These are phyloP conservation scores for Pollenia amentaria DNA, from an alignment of 2,888 invertebrate species.

Conservation along the genomic window DNA sequence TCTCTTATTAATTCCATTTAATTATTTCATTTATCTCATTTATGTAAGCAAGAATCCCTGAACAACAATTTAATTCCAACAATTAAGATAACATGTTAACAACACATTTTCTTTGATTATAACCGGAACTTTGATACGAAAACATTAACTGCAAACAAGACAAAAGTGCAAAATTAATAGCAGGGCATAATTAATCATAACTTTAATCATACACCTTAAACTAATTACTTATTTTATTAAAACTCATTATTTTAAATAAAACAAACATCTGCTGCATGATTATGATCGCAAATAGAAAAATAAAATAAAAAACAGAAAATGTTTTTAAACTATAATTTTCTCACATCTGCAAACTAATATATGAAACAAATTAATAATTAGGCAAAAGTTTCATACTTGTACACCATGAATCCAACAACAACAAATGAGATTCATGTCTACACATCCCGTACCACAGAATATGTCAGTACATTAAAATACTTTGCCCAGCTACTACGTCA, in stretches of 20 bases:
- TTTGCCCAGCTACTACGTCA: constrained; percentile 20
- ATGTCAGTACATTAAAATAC: constrained; percentile 14
- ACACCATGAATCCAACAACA: constrained; percentile 26
- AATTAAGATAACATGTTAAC: constrained; percentile 26
- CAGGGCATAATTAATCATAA: background rate
- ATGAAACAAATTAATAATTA: constrained; percentile 64
- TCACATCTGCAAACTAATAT: constrained; percentile 46
- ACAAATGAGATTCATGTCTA: constrained; percentile 40
- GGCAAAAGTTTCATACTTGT: constrained; percentile 20
- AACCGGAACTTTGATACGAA: constrained; percentile 61
- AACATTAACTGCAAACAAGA: constrained; percentile 25
- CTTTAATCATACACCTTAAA: constrained; percentile 42
- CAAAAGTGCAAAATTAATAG: background rate
- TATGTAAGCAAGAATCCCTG: background rate
- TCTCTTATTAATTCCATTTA: no score
- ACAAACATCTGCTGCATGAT: constrained; percentile 33
- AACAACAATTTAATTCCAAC: background rate
- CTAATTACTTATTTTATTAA: constrained; percentile 35
- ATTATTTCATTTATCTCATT: no score
- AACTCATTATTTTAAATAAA: constrained; percentile 40
- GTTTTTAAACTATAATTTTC: constrained; percentile 64
- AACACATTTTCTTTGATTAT: constrained; percentile 30
- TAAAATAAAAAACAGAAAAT: constrained; percentile 24
- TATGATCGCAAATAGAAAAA: constrained; percentile 40
- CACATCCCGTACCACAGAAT: constrained; percentile 26